Percentiles rank a stretch among this genome's conserved stretches.
These are phyloP conservation scores for Enoplosus armatus DNA, from an alignment of 2,797 vertebrate species.

Conservation along the genomic window DNA sequence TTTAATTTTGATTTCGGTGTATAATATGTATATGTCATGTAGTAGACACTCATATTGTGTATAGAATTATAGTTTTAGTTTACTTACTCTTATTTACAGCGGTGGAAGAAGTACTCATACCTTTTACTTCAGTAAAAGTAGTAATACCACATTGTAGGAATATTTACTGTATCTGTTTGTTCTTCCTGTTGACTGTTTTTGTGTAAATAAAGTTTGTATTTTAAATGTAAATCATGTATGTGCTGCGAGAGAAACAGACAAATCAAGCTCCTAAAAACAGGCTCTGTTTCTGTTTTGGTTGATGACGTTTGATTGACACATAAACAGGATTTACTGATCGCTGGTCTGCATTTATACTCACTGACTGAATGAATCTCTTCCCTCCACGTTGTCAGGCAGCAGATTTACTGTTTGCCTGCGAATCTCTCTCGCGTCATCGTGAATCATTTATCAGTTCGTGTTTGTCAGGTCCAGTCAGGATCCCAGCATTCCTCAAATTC, in stretches of 20 bases:
- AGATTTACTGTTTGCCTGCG: slow-evolving; percentile 4
- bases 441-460: slow-evolving; percentile 48
- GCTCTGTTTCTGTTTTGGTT: not conserved
- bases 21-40: no score
- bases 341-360: slow-evolving; percentile 2
- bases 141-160: no score
- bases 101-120: no score
- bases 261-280: no score
- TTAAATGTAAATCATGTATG: no score
- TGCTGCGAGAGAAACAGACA: no score
- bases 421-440: slow-evolving; percentile 16
- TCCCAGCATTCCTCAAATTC: slow-evolving; percentile 51
- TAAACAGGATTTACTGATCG: not conserved
- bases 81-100: not conserved
- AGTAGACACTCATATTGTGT: not conserved
- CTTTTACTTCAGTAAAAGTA: no score
- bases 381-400: not conserved
- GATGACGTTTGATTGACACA: not conserved
- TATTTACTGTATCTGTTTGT: no score
- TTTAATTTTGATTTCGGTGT: no score
- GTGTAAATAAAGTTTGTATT: not conserved
- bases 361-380: slow-evolving; percentile 14
- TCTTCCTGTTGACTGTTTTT: not conserved
- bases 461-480: slow-evolving; percentile 10
- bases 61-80: not conserved